Evolutionary conservation across 2,797 vertebrate species (phyloP), one percentile per base, ranked within the genome.

Genomic region (Vultur gryphus): DNA sequence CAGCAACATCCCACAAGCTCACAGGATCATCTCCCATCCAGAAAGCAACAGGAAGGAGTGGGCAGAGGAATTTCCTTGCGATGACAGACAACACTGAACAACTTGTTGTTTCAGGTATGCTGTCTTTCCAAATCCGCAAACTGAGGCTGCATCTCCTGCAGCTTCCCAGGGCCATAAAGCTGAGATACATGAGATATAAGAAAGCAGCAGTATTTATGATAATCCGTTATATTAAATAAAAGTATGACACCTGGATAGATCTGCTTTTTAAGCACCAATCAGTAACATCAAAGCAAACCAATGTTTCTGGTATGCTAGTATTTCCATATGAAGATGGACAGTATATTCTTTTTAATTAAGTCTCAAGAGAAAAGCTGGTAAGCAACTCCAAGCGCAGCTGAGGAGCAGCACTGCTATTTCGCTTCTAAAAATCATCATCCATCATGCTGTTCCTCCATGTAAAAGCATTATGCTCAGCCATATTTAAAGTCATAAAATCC

Each of bases 261-360:
- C 75, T 83, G 81, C 44, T 85, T 85, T 92, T 80, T 41, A 73
- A 94, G 71, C 59, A 73, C n/a, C 51, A 5, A 21, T 43, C 61
- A 51, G 37, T 15, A 23, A 76, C 61, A 87, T 80, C 92, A 94
- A 87, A 94, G 66, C 3, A 25, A 82, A 52, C 0, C 1, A 4
- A 61, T 41, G 43, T 62, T 94, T 69, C 80, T 24, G 16, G 70
- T 46, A n/a, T 21, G 64, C 28, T 20, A 13, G 33, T 29, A 77
- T 83, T 78, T 87, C 84, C 59, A 35, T 61, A 43, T 28, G 59
- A 91, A 94, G 67, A 85, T 61, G 82, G 91, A 87, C 88, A 33
- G 39, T 14, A 28, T 35, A 77, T 61, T 92, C 78, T 52, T 64
- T 67, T 83, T 93, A 96, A 94, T 93, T 92, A 93, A 95, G 71